phyloP scores from a whole-genome alignment of 2,797 vertebrate species.

The Acropternis orthonyx region DNA sequence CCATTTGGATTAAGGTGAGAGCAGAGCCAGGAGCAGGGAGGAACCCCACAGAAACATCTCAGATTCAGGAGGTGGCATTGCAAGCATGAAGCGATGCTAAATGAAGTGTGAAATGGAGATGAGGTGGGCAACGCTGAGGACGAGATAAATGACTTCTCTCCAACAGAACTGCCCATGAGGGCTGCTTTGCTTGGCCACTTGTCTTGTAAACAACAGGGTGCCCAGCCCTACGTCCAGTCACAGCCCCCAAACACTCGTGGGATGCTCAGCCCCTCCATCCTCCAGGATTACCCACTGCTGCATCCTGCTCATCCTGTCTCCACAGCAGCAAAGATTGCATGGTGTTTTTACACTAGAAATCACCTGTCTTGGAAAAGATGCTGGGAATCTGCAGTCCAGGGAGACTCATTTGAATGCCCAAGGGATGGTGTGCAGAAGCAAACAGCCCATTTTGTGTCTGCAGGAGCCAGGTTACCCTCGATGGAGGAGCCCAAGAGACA shows the following conservation, averaged over 20 bases:
- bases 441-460: background rate
- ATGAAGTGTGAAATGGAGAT: background rate
- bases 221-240: background rate
- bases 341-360: background rate
- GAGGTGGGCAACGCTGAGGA: background rate
- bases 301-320: background rate
- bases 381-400: background rate
- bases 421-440: background rate
- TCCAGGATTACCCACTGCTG: background rate
- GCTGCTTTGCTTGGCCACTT: background rate
- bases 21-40: background rate
- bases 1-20: background rate
- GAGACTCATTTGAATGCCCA: background rate
- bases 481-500: background rate
- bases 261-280: background rate
- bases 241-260: background rate
- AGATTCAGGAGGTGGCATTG: background rate
- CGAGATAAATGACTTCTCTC: background rate
- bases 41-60: background rate
- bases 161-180: background rate
- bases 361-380: background rate
- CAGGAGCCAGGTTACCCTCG: background rate
- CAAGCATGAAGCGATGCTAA: accelerated
- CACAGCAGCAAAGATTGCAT: background rate
- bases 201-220: background rate